Evolutionary conservation across 2,113 vertebrate species (phyloP).

Genomic region (Coracopsis vasa): DNA sequence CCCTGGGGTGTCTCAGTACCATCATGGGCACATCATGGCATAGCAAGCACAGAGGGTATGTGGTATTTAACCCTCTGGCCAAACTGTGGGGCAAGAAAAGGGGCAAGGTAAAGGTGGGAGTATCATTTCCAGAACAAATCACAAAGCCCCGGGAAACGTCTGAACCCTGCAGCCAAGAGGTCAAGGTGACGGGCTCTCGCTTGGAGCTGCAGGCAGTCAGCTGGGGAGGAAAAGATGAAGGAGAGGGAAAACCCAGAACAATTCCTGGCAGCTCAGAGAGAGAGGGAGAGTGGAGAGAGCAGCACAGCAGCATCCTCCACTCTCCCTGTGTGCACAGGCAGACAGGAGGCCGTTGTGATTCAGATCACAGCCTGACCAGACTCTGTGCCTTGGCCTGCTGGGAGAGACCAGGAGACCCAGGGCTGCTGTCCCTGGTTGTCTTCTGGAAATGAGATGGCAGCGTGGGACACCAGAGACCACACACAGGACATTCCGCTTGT

Average conservation of each 20-base stretch:
- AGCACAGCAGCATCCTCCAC: not conserved
- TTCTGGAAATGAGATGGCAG: not conserved
- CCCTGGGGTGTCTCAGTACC: not conserved
- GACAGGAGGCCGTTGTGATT: not conserved
- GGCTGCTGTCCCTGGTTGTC: not conserved
- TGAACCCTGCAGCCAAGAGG: not conserved
- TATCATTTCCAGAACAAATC: not conserved
- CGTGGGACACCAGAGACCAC: not conserved
- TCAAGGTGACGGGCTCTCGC: not conserved
- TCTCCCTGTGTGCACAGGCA: not conserved
- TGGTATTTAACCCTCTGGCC: not conserved
- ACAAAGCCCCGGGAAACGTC: not conserved
- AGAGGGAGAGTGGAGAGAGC: not conserved
- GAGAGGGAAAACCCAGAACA: not conserved
- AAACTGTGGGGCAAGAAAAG: not conserved
- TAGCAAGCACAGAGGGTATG: rapidly evolving
- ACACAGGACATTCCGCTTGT: not conserved
- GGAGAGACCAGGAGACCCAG: not conserved
- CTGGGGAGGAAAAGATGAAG: not conserved
- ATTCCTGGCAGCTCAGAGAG: not conserved
- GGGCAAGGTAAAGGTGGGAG: not conserved
- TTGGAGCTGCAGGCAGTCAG: not conserved
- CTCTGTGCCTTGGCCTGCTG: not conserved
- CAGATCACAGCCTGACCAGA: not conserved
- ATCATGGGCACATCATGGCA: not conserved